phyloP scores from a whole-genome alignment of 30 jellyfish, hydroid and myxozoan species.

The Mastigias papua region DNA sequence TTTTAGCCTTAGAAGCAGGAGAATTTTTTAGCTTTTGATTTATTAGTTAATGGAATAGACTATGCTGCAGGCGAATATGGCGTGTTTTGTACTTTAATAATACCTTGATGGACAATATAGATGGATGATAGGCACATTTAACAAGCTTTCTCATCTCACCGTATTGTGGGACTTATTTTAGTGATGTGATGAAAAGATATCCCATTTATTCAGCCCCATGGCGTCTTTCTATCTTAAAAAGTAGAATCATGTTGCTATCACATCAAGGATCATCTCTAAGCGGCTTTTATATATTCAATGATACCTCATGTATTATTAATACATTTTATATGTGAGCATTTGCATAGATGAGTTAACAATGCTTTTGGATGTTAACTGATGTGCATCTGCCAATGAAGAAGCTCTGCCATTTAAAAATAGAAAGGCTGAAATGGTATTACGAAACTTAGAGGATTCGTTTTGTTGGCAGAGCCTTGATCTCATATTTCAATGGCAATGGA shows the following conservation, averaged over 20 bases:
- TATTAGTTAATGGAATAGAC: too few relatives aligned
- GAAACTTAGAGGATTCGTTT: not conserved
- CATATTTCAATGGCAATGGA: not conserved
- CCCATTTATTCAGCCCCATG: constrained; percentile 42
- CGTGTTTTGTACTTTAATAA: too few relatives aligned
- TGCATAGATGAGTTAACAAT: not conserved
- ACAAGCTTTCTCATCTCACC: too few relatives aligned
- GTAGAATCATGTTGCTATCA: not conserved
- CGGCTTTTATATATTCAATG: not conserved
- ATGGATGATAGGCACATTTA: too few relatives aligned
- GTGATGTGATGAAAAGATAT: not conserved
- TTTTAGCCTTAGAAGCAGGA: too few relatives aligned
- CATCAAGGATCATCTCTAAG: constrained; percentile 3
- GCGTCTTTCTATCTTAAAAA: constrained; percentile 54
- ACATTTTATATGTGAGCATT: not conserved
- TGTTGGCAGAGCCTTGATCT: not conserved
- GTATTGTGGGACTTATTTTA: not conserved
- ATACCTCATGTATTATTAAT: not conserved
- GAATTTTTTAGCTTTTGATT: too few relatives aligned
- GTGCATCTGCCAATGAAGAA: not conserved
- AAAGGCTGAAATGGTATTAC: not conserved
- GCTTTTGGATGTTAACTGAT: not conserved
- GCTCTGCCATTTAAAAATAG: too few relatives aligned
- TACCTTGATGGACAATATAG: too few relatives aligned
- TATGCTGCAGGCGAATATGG: too few relatives aligned